Percentiles rank a stretch among this genome's conserved stretches.
phyloP scores from a whole-genome alignment of 2,113 vertebrate species.

The Lepisosteus oculatus region DNA sequence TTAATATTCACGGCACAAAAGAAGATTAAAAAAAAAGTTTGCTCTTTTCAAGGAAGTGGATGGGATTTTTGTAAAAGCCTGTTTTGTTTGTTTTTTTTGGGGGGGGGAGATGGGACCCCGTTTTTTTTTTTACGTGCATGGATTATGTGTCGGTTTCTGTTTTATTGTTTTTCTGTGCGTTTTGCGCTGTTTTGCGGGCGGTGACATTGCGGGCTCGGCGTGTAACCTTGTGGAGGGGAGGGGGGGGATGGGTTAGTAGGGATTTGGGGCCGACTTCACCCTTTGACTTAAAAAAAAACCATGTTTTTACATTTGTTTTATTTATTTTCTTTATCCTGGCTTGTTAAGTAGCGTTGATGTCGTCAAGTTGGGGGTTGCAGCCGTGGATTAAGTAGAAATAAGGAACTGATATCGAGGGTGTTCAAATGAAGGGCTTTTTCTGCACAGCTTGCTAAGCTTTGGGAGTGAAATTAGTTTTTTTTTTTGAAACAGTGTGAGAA shows the following conservation, averaged over 20 bases:
- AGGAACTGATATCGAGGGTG: background rate
- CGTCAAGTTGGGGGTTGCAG: background rate
- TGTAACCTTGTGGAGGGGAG: constrained; percentile 70
- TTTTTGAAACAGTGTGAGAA: too few relatives aligned
- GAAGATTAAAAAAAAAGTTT: too few relatives aligned
- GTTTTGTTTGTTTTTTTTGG: background rate
- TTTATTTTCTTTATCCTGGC: background rate
- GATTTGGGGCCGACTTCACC: constrained; percentile 14
- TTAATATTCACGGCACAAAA: constrained; percentile 1
- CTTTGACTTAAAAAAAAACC: constrained; percentile 38
- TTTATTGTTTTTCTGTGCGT: background rate
- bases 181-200: constrained; percentile 17
- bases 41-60: constrained; percentile 22
- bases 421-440: constrained; percentile 16
- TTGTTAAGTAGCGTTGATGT: background rate
- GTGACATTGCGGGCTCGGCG: constrained; percentile 52
- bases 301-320: constrained; percentile 11
- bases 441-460: too few relatives aligned
- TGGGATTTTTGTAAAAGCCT: constrained; percentile 11
- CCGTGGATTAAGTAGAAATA: background rate
- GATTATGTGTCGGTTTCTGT: background rate
- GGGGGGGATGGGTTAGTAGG: constrained; percentile 46
- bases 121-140: background rate
- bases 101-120: too few relatives aligned
- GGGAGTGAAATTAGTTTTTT: too few relatives aligned